Evolutionary conservation across 35 echinoderm and acorn worm genomes (phyloP).

Genomic region (Amphiura filiformis): DNA sequence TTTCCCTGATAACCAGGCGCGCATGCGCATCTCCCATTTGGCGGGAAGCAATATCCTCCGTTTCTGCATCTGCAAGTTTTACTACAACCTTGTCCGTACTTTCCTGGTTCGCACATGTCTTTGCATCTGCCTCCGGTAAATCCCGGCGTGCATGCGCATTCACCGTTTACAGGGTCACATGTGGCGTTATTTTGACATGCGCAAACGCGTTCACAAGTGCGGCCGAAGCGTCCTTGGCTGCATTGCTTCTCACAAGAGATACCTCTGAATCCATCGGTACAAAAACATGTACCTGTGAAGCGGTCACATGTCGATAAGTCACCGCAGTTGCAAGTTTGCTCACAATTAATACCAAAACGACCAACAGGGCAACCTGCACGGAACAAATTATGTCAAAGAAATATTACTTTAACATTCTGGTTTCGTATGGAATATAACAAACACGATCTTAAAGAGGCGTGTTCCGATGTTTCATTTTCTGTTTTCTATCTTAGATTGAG

Average conservation of each 20-base stretch:
- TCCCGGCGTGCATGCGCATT: slow-evolving; percentile 45
- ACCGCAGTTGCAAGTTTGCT: neutral
- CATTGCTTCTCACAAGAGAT: slow-evolving; percentile 25
- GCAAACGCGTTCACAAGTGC: slow-evolving; percentile 45
- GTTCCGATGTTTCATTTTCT: too few relatives aligned
- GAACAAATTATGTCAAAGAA: too few relatives aligned
- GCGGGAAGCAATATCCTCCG: slow-evolving; percentile 27
- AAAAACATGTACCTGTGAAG: neutral
- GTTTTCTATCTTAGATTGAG: too few relatives aligned
- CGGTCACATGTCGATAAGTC: neutral
- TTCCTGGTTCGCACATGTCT: slow-evolving; percentile 24
- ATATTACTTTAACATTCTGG: too few relatives aligned
- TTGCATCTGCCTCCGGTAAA: slow-evolving; percentile 45
- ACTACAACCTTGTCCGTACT: slow-evolving; percentile 41
- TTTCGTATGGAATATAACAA: too few relatives aligned
- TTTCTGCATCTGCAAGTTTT: slow-evolving; percentile 46
- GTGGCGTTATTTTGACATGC: slow-evolving; percentile 43
- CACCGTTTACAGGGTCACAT: slow-evolving; percentile 35
- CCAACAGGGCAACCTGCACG: neutral
- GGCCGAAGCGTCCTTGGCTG: slow-evolving; percentile 35
- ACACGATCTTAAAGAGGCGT: too few relatives aligned
- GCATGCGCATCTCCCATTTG: slow-evolving; percentile 40
- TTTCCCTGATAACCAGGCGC: slow-evolving; percentile 25
- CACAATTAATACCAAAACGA: neutral
- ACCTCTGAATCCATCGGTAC: neutral